phyloP scores from a whole-genome alignment of 2,797 vertebrate genomes.

The Gallinago nigripennis region DNA sequence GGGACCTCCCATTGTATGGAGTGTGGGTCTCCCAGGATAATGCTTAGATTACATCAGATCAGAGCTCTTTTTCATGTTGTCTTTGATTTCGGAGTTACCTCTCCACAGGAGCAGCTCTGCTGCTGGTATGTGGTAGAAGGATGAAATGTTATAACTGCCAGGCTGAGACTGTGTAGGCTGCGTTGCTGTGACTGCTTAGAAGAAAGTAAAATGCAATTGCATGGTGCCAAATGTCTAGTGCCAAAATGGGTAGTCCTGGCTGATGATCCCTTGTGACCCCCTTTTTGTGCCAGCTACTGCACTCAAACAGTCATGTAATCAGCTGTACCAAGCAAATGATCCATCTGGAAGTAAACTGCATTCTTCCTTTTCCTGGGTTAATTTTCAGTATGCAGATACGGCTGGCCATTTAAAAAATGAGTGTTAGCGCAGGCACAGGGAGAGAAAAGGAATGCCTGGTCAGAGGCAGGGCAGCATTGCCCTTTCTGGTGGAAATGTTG shows the following conservation, averaged over 20 bases:
- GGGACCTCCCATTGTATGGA: neutral
- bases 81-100: neutral
- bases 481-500: neutral
- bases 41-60: neutral
- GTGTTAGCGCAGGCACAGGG: neutral
- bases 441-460: neutral
- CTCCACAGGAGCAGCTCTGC: neutral
- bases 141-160: neutral
- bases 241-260: neutral
- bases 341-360: neutral
- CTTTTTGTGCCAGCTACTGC: neutral
- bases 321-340: neutral
- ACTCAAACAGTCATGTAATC: neutral
- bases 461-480: neutral
- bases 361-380: neutral
- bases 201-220: neutral
- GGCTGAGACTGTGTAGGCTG: neutral
- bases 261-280: neutral
- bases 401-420: neutral
- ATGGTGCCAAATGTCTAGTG: neutral
- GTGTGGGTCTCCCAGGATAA: accelerated
- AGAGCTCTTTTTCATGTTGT: neutral
- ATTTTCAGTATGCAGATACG: neutral
- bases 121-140: neutral
- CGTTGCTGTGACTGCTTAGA: neutral